Conservation (phyloP, 2,797 vertebrate species). For the Sciurus carolinensis region DNA sequence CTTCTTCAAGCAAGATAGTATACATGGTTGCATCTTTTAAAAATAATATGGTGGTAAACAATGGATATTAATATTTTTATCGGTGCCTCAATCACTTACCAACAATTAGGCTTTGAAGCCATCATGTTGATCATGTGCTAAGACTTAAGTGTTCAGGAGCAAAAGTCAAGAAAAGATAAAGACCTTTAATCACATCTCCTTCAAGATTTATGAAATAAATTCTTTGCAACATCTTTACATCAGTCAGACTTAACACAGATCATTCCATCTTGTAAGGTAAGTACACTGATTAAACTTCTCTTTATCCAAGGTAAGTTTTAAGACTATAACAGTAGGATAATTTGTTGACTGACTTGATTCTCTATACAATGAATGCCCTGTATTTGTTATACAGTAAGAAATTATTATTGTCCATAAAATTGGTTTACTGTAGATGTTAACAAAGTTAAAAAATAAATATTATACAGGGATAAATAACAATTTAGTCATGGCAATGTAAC, state of each 20-base stretch:
- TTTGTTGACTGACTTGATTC: slow-evolving; percentile 77
- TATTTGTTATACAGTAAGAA: slow-evolving; percentile 81
- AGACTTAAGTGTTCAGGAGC: slow-evolving; percentile 42
- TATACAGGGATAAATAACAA: slow-evolving; percentile 71
- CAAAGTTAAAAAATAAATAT: slow-evolving; percentile 77
- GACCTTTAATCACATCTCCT: slow-evolving; percentile 82
- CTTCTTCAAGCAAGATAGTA: slow-evolving; percentile 75
- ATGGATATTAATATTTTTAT: slow-evolving; percentile 62
- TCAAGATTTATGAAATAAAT: slow-evolving; percentile 75
- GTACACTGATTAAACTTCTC: slow-evolving; percentile 77
- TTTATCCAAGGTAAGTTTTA: slow-evolving; percentile 73
- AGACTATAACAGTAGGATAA: slow-evolving; percentile 71
- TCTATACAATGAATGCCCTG: slow-evolving; percentile 76
- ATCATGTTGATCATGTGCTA: slow-evolving; percentile 52
- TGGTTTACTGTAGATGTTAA: slow-evolving; percentile 78
- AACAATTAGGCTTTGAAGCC: slow-evolving; percentile 64
- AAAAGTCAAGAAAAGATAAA: slow-evolving; percentile 81
- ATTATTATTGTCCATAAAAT: slow-evolving; percentile 72
- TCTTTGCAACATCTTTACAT: slow-evolving; percentile 63
- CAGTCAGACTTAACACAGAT: slow-evolving; percentile 65
- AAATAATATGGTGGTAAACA: slow-evolving; percentile 65
- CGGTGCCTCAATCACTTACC: slow-evolving; percentile 71
- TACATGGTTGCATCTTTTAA: slow-evolving; percentile 62
- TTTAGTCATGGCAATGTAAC: slow-evolving; percentile 68
- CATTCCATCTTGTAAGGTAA: slow-evolving; percentile 76